A percentile compares a stretch with the other conserved stretches of the same genome.
Conservation (phyloP, 2,113 vertebrate species). For the Mormoops blainvillei region DNA sequence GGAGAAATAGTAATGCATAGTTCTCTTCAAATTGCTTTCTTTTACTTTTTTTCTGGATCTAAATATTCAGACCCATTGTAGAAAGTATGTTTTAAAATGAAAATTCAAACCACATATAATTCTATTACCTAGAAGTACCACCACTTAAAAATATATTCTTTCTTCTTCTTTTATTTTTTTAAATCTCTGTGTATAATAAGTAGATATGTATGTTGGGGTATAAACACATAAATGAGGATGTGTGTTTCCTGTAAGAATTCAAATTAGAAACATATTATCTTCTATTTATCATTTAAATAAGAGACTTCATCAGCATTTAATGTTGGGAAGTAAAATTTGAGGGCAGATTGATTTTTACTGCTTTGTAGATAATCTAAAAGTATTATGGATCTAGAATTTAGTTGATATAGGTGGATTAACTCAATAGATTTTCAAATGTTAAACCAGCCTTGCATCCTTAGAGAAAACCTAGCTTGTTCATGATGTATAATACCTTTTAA, state of each 20-base stretch:
- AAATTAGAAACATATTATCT: not conserved
- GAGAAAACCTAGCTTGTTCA: not conserved
- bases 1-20: not conserved
- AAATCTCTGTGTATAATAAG: not conserved
- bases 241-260: not conserved
- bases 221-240: not conserved
- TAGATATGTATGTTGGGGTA: not conserved
- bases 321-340: not conserved
- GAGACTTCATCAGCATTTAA: not conserved
- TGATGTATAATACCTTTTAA: not conserved
- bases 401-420: not conserved
- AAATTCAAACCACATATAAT: not conserved
- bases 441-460: not conserved
- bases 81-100: constrained; percentile 19
- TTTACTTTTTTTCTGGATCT: not conserved
- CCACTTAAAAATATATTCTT: not conserved
- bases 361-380: not conserved
- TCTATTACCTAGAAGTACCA: not conserved
- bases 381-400: not conserved
- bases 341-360: not conserved
- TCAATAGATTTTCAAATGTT: not conserved
- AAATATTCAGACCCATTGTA: not conserved
- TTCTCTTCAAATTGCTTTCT: not conserved
- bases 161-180: not conserved
- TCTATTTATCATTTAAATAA: not conserved